Base-by-base conservation (phyloP, 2,888 invertebrate genomes). In the Tetheella fluctuosa region DNA sequence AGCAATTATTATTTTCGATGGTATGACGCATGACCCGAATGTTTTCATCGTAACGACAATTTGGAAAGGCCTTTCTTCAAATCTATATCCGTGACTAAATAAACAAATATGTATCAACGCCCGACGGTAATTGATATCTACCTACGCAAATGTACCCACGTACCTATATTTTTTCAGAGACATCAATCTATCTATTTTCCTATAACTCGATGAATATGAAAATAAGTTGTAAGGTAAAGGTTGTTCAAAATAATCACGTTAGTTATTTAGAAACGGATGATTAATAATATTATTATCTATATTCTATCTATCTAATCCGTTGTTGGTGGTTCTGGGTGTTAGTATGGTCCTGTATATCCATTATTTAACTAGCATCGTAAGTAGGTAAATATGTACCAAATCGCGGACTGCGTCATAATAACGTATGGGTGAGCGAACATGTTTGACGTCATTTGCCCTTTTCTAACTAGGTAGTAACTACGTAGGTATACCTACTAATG, bases 11-110 rank as follows among this genome's bases (percentile, higher is more conserved):
- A 85, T 86, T 86, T 86, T 80, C 77, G 79, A 79, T 77, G 66
- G 77, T 77, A 84, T 90, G 91, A 90, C 91, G 91, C 90, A 89
- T 82, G 85, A 80, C 83, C 84, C 79, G 71, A 83, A 86, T 86
- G 79, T 84, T 84, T 84, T 83, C 65, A 72, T 72, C 74, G 72
- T 70, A 73, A 79, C 71, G 76, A 81, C 76, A 74, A 70, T 76
- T 79, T 77, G 71, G 72, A 70, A 74, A 74, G 65, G 61, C 63
- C 57, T 64, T 56, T 63, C 55, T 60, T 54, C 20, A 17, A 34
- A 55, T 55, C 55, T 55, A 55, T 55, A 23, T 55, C 13, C 12
- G 37, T 34, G 4, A 15, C 55, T 20, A 55, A 55, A 34, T 37
- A 55, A 54, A 55, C 34, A 34, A 34, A 55, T 37, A 34, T 20